Evolutionary conservation across 2,113 vertebrate species (phyloP).

Genomic region (Pionites leucogaster): DNA sequence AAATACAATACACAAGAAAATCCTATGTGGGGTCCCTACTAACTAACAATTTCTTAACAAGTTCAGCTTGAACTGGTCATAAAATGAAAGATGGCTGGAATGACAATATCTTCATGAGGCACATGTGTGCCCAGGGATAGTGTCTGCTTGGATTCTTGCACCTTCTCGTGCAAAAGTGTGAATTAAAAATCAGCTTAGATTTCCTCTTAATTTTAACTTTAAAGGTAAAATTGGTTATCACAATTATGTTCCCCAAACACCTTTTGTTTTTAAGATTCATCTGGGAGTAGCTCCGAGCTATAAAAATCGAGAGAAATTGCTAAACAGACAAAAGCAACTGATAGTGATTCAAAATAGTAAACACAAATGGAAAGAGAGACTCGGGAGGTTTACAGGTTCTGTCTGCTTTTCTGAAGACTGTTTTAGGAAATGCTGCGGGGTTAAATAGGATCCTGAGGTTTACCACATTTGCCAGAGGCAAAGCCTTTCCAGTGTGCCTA

Average conservation of each 20-base stretch:
- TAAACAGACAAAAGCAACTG: background rate
- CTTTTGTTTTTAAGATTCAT: background rate
- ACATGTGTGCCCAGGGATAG: accelerated
- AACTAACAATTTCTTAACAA: background rate
- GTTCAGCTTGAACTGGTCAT: background rate
- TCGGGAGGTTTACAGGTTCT: background rate
- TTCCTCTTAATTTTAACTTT: background rate
- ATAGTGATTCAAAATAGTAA: background rate
- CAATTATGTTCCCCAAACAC: background rate
- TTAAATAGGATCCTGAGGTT: background rate
- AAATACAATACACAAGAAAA: background rate
- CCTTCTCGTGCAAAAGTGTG: background rate
- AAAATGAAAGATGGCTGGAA: background rate
- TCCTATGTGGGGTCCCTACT: background rate
- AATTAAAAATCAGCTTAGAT: background rate
- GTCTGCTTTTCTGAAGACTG: background rate
- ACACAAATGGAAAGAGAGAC: background rate
- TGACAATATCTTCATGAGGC: background rate
- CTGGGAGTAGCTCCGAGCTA: background rate
- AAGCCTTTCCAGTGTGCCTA: background rate
- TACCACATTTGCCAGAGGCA: background rate
- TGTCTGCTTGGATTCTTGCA: background rate
- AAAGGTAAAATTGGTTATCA: background rate
- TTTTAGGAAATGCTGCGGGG: background rate
- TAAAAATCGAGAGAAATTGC: background rate